Percentiles rank a stretch among this genome's conserved stretches.
Conservation (phyloP, 2,888 invertebrate genomes). For the Torymus auratus region DNA sequence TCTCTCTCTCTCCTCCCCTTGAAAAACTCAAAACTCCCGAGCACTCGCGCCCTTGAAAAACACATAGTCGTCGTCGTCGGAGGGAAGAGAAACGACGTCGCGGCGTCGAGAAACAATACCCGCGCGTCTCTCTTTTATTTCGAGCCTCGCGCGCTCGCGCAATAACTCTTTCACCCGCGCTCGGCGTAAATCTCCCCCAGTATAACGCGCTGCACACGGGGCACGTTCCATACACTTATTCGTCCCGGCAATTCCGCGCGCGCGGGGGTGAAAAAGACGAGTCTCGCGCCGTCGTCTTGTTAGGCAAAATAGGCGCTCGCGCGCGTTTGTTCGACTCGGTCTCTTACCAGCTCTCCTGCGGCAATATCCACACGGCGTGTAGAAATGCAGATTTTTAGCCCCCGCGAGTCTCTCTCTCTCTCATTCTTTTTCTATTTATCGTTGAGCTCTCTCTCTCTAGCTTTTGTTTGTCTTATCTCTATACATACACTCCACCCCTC, state of each 20-base stretch:
- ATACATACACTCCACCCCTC: too few relatives aligned
- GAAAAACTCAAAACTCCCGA: too few relatives aligned
- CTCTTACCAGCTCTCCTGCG: constrained; percentile 31
- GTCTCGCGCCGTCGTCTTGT: constrained; percentile 26
- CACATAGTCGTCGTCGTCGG: too few relatives aligned
- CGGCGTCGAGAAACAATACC: too few relatives aligned
- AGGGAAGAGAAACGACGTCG: too few relatives aligned
- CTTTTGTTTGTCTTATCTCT: too few relatives aligned
- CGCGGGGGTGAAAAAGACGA: constrained; percentile 29
- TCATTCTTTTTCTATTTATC: not conserved
- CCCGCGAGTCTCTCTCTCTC: constrained; percentile 44
- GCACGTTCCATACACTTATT: too few relatives aligned
- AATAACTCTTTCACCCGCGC: not conserved
- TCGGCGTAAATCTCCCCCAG: too few relatives aligned
- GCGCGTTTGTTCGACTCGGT: constrained; percentile 39
- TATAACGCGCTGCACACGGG: too few relatives aligned
- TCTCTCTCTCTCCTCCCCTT: too few relatives aligned
- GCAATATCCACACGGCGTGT: constrained; percentile 54
- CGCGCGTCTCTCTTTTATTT: too few relatives aligned
- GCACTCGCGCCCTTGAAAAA: too few relatives aligned
- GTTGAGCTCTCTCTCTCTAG: not conserved
- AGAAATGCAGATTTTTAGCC: constrained; percentile 59
- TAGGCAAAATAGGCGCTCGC: constrained; percentile 32
- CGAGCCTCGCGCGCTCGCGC: not conserved
- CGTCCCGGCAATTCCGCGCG: not conserved